These are phyloP conservation scores for Heliothis subflexa DNA, from an alignment of 1,140 invertebrate species.

Conservation along the genomic window DNA sequence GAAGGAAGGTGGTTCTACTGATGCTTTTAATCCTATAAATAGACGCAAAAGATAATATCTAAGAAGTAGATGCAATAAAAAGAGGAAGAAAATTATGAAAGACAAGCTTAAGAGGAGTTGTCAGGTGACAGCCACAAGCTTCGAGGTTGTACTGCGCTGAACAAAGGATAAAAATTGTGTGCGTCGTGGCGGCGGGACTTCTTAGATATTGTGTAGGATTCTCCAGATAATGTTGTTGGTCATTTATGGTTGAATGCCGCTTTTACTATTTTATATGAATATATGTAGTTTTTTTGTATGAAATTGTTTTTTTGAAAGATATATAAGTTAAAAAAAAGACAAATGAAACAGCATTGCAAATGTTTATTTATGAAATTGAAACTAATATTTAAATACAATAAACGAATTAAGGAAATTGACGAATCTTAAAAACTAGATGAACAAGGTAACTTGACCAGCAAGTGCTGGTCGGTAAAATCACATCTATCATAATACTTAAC, in stretches of 20 bases:
- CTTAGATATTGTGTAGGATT: background rate
- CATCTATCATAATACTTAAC: no score
- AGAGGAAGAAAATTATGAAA: slow-evolving; percentile 75
- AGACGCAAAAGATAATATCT: slow-evolving; percentile 73
- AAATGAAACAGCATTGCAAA: no score
- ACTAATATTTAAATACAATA: no score
- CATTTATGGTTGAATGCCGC: background rate
- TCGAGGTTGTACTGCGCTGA: slow-evolving; percentile 58
- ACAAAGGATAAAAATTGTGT: slow-evolving; percentile 50
- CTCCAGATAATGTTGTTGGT: background rate
- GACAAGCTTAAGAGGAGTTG: slow-evolving; percentile 70
- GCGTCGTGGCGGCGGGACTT: background rate
- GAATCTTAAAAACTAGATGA: no score
- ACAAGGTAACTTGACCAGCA: no score
- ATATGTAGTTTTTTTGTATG: no score
- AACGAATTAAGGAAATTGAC: no score
- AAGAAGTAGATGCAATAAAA: slow-evolving; percentile 62
- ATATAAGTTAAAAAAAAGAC: no score
- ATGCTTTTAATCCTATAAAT: slow-evolving; percentile 69
- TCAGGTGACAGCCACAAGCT: slow-evolving; percentile 74
- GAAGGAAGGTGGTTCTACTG: slow-evolving; percentile 40
- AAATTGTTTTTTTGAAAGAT: no score
- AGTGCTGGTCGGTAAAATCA: no score
- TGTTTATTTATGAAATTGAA: no score
- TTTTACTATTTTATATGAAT: no score